phyloP scores from a whole-genome alignment of 2,888 invertebrate species.

The Serrognathus titanus region DNA sequence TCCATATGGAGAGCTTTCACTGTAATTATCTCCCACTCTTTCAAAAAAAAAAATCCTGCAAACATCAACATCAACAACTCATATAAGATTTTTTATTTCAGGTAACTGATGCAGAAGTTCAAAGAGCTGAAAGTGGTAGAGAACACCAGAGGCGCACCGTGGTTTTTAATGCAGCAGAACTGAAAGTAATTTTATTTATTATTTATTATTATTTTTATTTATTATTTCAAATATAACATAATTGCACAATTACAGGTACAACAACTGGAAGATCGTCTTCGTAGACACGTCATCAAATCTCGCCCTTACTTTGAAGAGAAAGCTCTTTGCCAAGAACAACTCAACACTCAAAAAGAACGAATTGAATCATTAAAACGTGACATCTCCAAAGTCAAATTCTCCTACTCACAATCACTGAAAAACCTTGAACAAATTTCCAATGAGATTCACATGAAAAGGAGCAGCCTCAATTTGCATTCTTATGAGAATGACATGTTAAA shows the following conservation, averaged over 20 bases:
- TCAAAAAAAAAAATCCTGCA: background rate
- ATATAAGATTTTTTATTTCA: slow-evolving; percentile 36
- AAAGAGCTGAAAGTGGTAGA: slow-evolving; percentile 83
- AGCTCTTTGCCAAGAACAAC: slow-evolving; percentile 77
- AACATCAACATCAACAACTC: background rate
- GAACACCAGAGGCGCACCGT: slow-evolving; percentile 81
- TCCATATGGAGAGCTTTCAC: too few relatives aligned
- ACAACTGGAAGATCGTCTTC: slow-evolving; percentile 76
- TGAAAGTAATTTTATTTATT: slow-evolving; percentile 55
- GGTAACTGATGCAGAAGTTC: slow-evolving; percentile 91
- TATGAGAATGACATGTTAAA: slow-evolving; percentile 49
- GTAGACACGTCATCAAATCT: slow-evolving; percentile 79
- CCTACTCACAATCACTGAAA: slow-evolving; percentile 78
- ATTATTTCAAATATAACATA: background rate
- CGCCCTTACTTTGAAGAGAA: slow-evolving; percentile 90
- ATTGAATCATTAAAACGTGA: slow-evolving; percentile 78
- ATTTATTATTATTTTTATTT: too few relatives aligned
- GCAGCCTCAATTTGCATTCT: slow-evolving; percentile 43
- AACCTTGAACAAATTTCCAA: slow-evolving; percentile 88
- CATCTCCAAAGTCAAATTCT: slow-evolving; percentile 73
- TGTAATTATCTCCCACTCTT: too few relatives aligned
- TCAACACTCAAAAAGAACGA: slow-evolving; percentile 80
- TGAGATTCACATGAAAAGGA: slow-evolving; percentile 76
- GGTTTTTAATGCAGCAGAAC: slow-evolving; percentile 78
- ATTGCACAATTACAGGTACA: slow-evolving; percentile 56